Conservation (phyloP, 2,888 invertebrate genomes). For the Standfussiana lucernea region DNA sequence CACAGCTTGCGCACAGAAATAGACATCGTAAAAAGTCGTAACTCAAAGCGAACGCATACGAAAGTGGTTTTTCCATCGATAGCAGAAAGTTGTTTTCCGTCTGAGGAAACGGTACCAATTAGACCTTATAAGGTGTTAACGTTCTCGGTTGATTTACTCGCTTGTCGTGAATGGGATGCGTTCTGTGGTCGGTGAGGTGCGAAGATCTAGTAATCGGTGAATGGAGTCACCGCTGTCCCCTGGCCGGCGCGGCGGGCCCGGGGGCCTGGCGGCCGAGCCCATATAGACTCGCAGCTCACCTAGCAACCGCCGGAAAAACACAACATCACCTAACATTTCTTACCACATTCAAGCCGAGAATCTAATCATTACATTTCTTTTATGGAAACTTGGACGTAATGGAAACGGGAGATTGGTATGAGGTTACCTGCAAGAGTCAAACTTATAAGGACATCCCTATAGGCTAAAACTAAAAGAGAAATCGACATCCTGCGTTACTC, state of each 20-base stretch:
- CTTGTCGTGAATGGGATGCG: slow-evolving; percentile 89
- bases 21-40: slow-evolving; percentile 88
- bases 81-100: slow-evolving; percentile 89
- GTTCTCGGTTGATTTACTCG: slow-evolving; percentile 88
- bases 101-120: slow-evolving; percentile 82
- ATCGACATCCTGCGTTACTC: slow-evolving; percentile 63
- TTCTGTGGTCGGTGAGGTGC: slow-evolving; percentile 87
- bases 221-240: slow-evolving; percentile 79
- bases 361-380: slow-evolving; percentile 50
- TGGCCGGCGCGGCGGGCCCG: slow-evolving; percentile 48
- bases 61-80: slow-evolving; percentile 87
- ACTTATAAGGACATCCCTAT: slow-evolving; percentile 61
- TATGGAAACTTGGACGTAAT: slow-evolving; percentile 64
- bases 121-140: slow-evolving; percentile 78
- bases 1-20: slow-evolving; percentile 81
- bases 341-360: slow-evolving; percentile 67
- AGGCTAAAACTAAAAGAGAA: slow-evolving; percentile 66
- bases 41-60: slow-evolving; percentile 82
- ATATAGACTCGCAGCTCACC: slow-evolving; percentile 58
- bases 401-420: slow-evolving; percentile 58
- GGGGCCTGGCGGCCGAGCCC: slow-evolving; percentile 50
- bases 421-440: slow-evolving; percentile 47
- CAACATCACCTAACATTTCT: slow-evolving; percentile 73
- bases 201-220: slow-evolving; percentile 87
- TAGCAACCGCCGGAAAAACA: slow-evolving; percentile 75